Evolutionary conservation across 1,140 invertebrate species (phyloP), one percentile per base, ranked within the genome.

Genomic region (Drosophila parvula): DNA sequence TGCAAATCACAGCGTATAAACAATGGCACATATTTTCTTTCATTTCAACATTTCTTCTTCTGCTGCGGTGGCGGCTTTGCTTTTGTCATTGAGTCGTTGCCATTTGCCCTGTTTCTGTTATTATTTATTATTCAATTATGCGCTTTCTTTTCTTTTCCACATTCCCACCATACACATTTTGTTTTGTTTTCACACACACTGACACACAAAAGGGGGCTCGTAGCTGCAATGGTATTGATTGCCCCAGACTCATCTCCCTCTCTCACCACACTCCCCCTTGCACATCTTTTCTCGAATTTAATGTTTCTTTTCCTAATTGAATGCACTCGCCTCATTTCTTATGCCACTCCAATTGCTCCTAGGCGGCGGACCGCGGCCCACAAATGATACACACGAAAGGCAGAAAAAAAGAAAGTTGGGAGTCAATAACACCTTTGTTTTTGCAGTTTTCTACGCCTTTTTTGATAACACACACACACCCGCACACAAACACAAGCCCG

Each of bases 81-180:
- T 81, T 78, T 79, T 85, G 81, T 81, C 81, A 85, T 81, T 85
- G 79, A 71, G 69, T 78, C 74, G 78, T 74, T 74, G 71, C 58
- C 59, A 62, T 63, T 60, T 70, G 70, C 83, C 83, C 70, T 78
- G 62, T 77, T 82, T 88, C 81, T 86, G 70, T 86, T 88, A 83
- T 86, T 88, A 86, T 82, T 86, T 88, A 82, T 86, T 88, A 82
- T 86, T 88, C 82, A 86, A 86, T 88, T 86, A 86, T 86, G 82
- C 82, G 83, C 82, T 86, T 86, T 86, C 82, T 85, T 85, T 85
- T 85, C 65, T 38, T 38, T 55, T 55, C 51, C 50, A 36, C 32
- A 65, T 30, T 67, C 61, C 60, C 64, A 63, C 77, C 77, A 68
- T 38, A 38, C 65, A 78, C 45, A 62, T 75, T 78, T 88, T 86